Base-by-base conservation (phyloP, 2,888 invertebrate species). In the Leptopilina syphax region DNA sequence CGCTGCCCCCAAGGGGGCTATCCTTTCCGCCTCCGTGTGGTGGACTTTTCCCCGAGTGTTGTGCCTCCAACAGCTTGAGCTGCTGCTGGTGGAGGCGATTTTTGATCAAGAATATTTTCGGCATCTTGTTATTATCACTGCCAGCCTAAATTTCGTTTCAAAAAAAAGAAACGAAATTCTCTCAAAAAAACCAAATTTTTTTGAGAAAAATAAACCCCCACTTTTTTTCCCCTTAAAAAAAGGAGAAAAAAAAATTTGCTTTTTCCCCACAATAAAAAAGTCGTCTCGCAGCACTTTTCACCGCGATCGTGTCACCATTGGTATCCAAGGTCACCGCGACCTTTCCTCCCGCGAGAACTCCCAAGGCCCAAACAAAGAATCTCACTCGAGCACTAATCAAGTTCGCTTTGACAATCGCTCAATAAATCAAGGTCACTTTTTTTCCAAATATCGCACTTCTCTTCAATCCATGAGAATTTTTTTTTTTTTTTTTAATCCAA, bases 1-100 rank as follows among this genome's bases (percentile, higher is more conserved):
- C 92, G 68, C 91, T 88, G 81, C 85, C 86, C 77, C 89, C 89
- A 6, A 92, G 90, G 12, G 92, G 92, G 80, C 92, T 91, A 80
- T 92, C 90, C 82, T 90, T 90, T 79, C 89, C 89, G 18, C 63
- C 80, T 66, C 90, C 90, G 54, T 89, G 89, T 79, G 89, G 89
- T 68, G 89, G 91, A 79, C 90, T 90, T 83, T 91, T 91, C 77
- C 90, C 89, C 70, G 96, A 94, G 92, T 97, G 96, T 93, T 97
- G 97, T 84, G 96, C 95, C 92, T 97, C 97, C 92, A 96, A 93
- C 91, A 97, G 93, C 89, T 96, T 94, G 90, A 96, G 94, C 93
- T 97, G 97, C 94, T 97, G 97, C 95, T 97, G 96, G 89, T 96
- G 96, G 94, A 97, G 94, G 92, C 97, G 95, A 92, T 97, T 96